Evolutionary conservation across 2,113 vertebrate genomes (phyloP).

Genomic region (Callionymus lyra): DNA sequence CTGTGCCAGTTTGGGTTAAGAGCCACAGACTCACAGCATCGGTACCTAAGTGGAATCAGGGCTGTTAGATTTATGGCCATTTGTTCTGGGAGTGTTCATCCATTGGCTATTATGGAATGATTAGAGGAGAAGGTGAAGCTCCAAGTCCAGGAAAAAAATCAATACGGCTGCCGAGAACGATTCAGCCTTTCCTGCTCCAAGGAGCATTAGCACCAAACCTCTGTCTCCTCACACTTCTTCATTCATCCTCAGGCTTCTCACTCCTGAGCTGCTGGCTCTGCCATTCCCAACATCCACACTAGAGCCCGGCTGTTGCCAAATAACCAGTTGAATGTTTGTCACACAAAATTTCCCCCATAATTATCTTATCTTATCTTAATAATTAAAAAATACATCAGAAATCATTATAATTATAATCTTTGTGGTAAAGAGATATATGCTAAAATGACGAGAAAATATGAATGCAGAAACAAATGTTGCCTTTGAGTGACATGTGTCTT

Average conservation of each 20-base stretch:
- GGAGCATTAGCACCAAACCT: constrained; percentile 74
- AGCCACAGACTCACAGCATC: constrained; percentile 66
- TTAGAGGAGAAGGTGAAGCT: constrained; percentile 99
- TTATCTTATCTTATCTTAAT: no score
- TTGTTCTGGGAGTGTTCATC: constrained; percentile 98
- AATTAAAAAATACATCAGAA: no score
- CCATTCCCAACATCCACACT: constrained; percentile 31
- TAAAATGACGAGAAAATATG: no score
- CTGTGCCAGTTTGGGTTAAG: constrained; percentile 69
- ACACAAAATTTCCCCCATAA: constrained; percentile 2
- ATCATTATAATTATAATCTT: no score
- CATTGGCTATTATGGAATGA: constrained; percentile 99
- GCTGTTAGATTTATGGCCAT: constrained; percentile 95
- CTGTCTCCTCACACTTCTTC: constrained; percentile 71
- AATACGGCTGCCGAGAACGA: constrained; percentile 97
- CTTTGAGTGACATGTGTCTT: no score
- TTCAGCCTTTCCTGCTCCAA: constrained; percentile 78
- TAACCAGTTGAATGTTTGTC: constrained; percentile 20
- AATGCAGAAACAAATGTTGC: no score
- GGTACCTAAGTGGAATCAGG: constrained; percentile 75
- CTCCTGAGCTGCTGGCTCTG: constrained; percentile 72
- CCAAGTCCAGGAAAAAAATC: constrained; percentile 97
- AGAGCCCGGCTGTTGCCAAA: constrained; percentile 17
- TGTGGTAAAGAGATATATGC: no score
- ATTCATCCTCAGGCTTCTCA: constrained; percentile 66